Conservation (phyloP, 2,888 invertebrate genomes). For the Sphinx pinastri region DNA sequence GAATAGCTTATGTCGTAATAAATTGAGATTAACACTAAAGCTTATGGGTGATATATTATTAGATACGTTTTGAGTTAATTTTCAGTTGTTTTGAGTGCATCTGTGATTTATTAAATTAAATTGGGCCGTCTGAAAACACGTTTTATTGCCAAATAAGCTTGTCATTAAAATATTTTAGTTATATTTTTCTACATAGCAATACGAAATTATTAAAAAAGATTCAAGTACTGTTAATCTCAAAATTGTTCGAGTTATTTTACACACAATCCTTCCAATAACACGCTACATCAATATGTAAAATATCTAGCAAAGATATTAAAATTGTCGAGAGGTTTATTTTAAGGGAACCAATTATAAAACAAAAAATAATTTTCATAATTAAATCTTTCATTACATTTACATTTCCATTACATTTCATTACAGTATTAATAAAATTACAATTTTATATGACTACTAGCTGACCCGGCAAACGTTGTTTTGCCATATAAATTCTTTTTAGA, state of each 20-base stretch:
- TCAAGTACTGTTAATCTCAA: neutral
- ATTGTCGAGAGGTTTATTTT: no score
- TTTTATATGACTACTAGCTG: no score
- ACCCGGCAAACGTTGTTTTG: no score
- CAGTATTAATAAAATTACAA: no score
- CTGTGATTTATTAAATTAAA: conserved; percentile 13
- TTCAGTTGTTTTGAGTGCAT: conserved; percentile 12
- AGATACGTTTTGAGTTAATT: conserved; percentile 8
- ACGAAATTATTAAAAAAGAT: no score
- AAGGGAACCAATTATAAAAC: no score
- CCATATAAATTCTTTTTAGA: no score
- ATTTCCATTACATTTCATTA: no score
- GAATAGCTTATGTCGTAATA: conserved; percentile 28
- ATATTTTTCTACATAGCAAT: neutral
- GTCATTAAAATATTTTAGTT: neutral
- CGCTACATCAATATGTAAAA: no score
- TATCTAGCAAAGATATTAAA: neutral
- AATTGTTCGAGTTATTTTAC: neutral
- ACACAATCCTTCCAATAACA: no score
- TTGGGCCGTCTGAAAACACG: neutral
- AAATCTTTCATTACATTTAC: no score
- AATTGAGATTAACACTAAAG: conserved; percentile 41
- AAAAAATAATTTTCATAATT: no score
- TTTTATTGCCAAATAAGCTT: neutral
- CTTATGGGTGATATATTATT: conserved; percentile 37